Conservation (phyloP, 2,888 invertebrate species). For the Nomada ferruginata region DNA sequence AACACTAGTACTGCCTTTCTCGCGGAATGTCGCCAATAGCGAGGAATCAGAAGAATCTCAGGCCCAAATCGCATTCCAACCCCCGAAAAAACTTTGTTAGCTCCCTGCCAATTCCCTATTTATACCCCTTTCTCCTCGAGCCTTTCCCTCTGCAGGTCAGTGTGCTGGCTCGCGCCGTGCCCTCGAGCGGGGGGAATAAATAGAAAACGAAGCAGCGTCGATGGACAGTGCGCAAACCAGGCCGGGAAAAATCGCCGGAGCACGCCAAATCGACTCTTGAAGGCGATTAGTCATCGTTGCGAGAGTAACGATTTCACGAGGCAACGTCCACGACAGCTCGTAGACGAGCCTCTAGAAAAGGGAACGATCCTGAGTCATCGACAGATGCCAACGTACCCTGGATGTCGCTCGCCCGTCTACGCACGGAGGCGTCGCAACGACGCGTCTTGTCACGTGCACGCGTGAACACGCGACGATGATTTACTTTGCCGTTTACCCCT, state of each 20-base stretch:
- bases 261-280: conserved; percentile 24
- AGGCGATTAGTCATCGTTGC: conserved; percentile 61
- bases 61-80: not conserved
- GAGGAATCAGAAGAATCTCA: not conserved
- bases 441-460: conserved; percentile 34
- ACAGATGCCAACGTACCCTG: conserved; percentile 59
- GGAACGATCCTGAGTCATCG: conserved; percentile 67
- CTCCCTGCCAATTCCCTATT: conserved; percentile 31
- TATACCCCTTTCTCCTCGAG: conserved; percentile 30
- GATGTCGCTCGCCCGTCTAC: conserved; percentile 32
- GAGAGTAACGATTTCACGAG: conserved; percentile 59
- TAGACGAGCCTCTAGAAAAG: conserved; percentile 61
- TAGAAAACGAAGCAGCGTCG: conserved; percentile 31
- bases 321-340: conserved; percentile 42
- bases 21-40: too few relatives aligned
- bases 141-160: not conserved
- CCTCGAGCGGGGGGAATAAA: conserved; percentile 14
- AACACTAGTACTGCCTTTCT: not conserved
- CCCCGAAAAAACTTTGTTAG: not conserved
- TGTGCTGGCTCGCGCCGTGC: conserved; percentile 17
- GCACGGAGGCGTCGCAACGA: conserved; percentile 19
- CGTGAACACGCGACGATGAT: conserved; percentile 37
- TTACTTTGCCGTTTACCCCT: conserved; percentile 34
- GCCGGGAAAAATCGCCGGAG: conserved; percentile 51
- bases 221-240: conserved; percentile 32